These are phyloP conservation scores for Sepiola atlantica DNA, from an alignment of 2,888 invertebrate genomes.

Conservation along the genomic window DNA sequence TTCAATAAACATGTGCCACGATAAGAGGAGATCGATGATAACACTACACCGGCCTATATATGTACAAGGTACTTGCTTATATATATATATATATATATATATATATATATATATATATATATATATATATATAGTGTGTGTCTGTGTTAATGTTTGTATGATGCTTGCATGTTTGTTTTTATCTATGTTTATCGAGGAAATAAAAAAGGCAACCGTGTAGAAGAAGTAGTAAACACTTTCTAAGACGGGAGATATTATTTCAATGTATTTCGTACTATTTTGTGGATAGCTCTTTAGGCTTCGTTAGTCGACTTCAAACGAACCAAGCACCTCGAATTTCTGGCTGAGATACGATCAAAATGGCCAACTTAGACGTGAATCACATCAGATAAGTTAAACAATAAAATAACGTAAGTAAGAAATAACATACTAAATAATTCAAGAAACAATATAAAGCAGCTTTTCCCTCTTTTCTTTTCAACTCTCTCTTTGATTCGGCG, in stretches of 20 bases:
- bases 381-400: not conserved
- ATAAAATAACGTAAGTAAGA: not conserved
- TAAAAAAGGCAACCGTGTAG: too few species aligned
- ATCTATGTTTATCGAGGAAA: not conserved
- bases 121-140: too few species aligned
- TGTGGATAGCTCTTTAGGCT: slow-evolving; percentile 11
- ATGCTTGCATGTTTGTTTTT: not conserved
- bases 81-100: not conserved
- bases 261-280: not conserved
- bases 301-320: not conserved
- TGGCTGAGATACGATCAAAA: not conserved
- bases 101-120: not conserved
- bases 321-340: not conserved
- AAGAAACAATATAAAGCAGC: not conserved
- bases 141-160: too few species aligned
- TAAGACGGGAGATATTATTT: not conserved
- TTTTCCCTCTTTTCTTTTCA: not conserved
- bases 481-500: too few species aligned
- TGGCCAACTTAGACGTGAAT: not conserved
- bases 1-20: too few species aligned
- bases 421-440: not conserved
- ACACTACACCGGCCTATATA: not conserved
- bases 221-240: not conserved
- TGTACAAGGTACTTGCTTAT: not conserved
- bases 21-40: not conserved